Evolutionary conservation across 2,797 vertebrate species (phyloP).

Genomic region (Platyrinchus mystaceus): DNA sequence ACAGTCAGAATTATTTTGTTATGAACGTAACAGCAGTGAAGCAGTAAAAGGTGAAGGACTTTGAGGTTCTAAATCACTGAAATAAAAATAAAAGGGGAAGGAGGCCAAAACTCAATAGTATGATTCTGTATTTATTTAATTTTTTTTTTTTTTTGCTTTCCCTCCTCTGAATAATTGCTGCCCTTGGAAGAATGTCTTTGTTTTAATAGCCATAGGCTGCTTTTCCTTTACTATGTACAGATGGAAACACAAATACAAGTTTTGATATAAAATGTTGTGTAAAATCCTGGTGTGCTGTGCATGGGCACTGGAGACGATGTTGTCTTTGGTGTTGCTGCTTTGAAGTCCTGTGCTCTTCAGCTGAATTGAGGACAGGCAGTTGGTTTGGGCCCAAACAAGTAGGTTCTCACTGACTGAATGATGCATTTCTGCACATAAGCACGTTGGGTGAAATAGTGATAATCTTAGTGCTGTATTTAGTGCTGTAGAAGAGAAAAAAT

Average conservation of each 20-base stretch:
- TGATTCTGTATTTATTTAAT: background rate
- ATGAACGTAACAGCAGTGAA: background rate
- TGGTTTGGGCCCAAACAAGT: background rate
- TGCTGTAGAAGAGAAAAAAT: background rate
- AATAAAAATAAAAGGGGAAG: background rate
- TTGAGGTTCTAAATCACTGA: background rate
- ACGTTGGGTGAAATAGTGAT: background rate
- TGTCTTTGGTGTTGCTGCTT: background rate
- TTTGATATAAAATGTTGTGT: background rate
- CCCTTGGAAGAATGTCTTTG: background rate
- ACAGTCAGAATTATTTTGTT: conserved; percentile 4
- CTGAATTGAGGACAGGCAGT: background rate
- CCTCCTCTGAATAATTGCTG: background rate
- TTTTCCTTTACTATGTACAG: background rate
- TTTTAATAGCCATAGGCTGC: background rate
- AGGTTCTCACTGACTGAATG: background rate
- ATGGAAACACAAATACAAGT: background rate
- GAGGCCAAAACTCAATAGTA: background rate
- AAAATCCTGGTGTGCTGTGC: background rate
- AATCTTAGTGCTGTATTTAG: background rate
- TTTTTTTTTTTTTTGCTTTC: background rate
- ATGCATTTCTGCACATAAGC: background rate
- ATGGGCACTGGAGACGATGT: accelerated
- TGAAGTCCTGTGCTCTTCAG: background rate
- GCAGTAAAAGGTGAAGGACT: background rate